Percentiles rank a stretch among this genome's conserved stretches.
phyloP scores from a whole-genome alignment of 2,797 vertebrate species.

The Calcarius lapponicus region DNA sequence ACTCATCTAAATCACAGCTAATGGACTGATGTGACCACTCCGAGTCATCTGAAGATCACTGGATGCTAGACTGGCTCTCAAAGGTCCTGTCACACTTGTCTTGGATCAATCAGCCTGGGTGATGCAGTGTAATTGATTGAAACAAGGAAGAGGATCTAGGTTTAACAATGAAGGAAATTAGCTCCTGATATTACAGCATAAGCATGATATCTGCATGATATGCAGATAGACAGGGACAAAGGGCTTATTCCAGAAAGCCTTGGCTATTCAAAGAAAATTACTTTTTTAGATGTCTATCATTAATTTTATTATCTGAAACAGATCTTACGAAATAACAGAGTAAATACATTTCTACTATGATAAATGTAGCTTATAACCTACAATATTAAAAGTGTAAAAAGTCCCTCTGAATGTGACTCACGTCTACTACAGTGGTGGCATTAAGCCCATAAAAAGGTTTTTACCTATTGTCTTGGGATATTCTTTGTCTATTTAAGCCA shows the following conservation, averaged over 20 bases:
- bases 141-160: not conserved
- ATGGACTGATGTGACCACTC: not conserved
- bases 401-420: not conserved
- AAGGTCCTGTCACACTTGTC: not conserved
- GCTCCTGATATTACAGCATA: not conserved
- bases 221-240: not conserved
- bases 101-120: not conserved
- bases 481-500: not conserved
- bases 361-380: not conserved
- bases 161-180: not conserved
- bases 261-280: not conserved
- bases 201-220: not conserved
- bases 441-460: not conserved
- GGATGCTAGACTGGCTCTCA: not conserved
- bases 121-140: not conserved
- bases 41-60: not conserved
- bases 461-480: not conserved
- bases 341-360: not conserved
- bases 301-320: not conserved
- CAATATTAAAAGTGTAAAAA: not conserved
- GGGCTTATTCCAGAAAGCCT: not conserved
- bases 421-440: not conserved
- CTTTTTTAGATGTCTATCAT: not conserved
- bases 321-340: not conserved
- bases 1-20: not conserved